Evolutionary conservation across 2,888 invertebrate genomes (phyloP), one percentile per base, ranked within the genome.

Genomic region (Elmis aenea): DNA sequence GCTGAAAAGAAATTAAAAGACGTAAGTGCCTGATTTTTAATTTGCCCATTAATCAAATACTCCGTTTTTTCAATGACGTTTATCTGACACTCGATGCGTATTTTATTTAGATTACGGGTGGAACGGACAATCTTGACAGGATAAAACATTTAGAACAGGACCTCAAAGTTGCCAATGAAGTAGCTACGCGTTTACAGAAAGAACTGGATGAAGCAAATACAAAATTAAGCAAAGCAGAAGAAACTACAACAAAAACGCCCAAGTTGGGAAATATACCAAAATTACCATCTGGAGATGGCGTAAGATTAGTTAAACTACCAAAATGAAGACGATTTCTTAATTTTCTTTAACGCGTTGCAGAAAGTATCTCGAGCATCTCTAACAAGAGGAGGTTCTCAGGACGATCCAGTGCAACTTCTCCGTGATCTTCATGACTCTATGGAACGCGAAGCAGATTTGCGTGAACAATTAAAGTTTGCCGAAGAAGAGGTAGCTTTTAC

Each of bases 381-480:
- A 2, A 85, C 84, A 1, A 73, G 85, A 28, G 85, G 85, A 10
- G 85, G 85, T 26, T 85, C 85, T 12, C 85, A 85, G 62, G 85
- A 86, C 52, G 85, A 88, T 65, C 83, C 86, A 1, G 81, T 79
- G 27, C 87, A 90, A 59, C 68, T 93, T 22, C 71, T 91, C 43
- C 73, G 91, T 26, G 93, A 94, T 61, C 72, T 95, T 10, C 88
- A 91, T 61, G 94, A 94, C 69, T 88, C 91, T 2, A 71, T 92
- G 42, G 95, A 96, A 69, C 73, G 95, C 13, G 95, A 96, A 67
- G 89, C 90, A 1, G 95, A 96, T 70, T 71, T 95, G 9, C 77
- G 90, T 33, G 95, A 96, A 64, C 95, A 96, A 64, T 70, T 95
- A 6, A 80, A 83, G 47, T 94, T 91, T 66, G 85, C 93, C 8